Evolutionary conservation across 1,140 invertebrate genomes (phyloP), one percentile per base, ranked within the genome.

Genomic region (Chionoecetes opilio): DNA sequence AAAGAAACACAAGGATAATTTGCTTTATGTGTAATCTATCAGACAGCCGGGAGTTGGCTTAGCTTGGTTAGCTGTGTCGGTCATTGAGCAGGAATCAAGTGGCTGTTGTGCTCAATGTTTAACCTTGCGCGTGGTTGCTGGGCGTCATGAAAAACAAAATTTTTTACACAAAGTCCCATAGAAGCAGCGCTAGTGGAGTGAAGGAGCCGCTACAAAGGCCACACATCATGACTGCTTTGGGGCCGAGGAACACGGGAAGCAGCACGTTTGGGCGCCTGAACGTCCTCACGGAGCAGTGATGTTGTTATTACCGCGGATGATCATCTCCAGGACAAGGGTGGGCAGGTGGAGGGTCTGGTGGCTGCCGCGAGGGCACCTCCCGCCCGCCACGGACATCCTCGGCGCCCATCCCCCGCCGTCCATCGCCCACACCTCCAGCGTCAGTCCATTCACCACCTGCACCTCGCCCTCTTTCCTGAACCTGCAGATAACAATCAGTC

Each of bases 401-500:
- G 53, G 89, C 0, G 63, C 46, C 29, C 53, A 21, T 14, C 17
- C 38, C 29, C 35, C 29, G 6, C 89, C 89, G 26, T 31, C 31
- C 31, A 14, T 31, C 14, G 31, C 35, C 89, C 89, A 91, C 31
- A 35, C 89, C 14, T 91, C 89, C 53, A 91, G 89, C 31, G 46
- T 91, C 32, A 91, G 29, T 26, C 63, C 41, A 3, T 38, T 32
- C 21, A 34, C 31, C n/a, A 91, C 26, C 3, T 35, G 89, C 29
- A 91, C 31, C 35, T 91, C 89, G 0, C 89, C 89, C 63, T 75
- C 89, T 53, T 91, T 91, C 89, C 46, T 14, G 46, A 91, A 91
- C 9, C 89, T 91, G 46, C 17, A 35, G 29, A 75, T 53, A 11
- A 75, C 11, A 75, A n/a, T 26, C 63, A 75, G 21, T 26, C 63